Base-by-base conservation (phyloP, 2,113 vertebrate genomes). In the Falcunculus frontatus region DNA sequence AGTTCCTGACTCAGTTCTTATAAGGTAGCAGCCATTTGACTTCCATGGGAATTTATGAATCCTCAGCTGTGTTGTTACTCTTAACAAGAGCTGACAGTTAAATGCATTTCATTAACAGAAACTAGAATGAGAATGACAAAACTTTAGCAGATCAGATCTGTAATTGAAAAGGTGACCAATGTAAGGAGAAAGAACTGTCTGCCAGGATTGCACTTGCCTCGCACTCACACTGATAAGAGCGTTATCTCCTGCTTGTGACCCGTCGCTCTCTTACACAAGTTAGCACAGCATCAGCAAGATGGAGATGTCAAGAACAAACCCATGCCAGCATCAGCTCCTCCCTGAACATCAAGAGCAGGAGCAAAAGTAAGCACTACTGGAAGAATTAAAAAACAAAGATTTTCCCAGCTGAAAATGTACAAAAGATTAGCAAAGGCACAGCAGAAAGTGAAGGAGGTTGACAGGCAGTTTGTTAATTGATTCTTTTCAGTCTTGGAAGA, bases 61-160 rank as follows among this genome's bases (percentile, higher is more conserved):
- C 47, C 90, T 84, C 29, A 0, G 56, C 53, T 86, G 83, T 47
- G 73, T 89, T 96, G 95, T 93, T 95, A 60, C 68, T 57, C 52
- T 56, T 97, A 96, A 97, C 93, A 89, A 84, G 94, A 95, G 50
- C 91, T 95, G 96, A 94, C 95, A 96, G 79, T 81, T 93, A 95
- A 95, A 95, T 89, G 83, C 89, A 95, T 95, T 97, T 96, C 95
- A 97, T 97, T 97, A 97, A 90, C 91, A 96, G 93, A 92, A 95
- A 89, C 83, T 74, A 70, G 89, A 97, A 96, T 41, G 89, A 95
- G 86, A 92, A 78, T 84, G 96, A 95, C 96, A 95, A 96, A 92
- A 78, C 73, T 93, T 93, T 75, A 93, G 86, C 93, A 81, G 89
- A 95, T 84, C 83, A 90, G 91, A 70, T 86, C 73, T 90, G 93